phyloP scores from a whole-genome alignment of 2,797 vertebrate genomes.

The Botia almorhae region DNA sequence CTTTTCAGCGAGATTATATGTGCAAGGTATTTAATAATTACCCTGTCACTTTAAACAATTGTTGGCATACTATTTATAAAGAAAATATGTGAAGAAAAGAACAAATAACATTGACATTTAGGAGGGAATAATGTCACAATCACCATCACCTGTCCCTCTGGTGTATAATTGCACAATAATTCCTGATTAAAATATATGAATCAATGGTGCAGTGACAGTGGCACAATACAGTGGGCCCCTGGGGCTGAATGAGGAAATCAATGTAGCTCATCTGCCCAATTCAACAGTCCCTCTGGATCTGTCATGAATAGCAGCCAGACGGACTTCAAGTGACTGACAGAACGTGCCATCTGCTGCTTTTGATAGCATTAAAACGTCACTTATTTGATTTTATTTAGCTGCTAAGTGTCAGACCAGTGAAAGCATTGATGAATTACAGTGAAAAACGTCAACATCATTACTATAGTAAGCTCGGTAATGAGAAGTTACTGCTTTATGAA shows the following conservation, averaged over 20 bases:
- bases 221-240: conserved; percentile 55
- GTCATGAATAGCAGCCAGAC: conserved; percentile 48
- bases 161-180: conserved; percentile 59
- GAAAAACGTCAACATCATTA: not conserved
- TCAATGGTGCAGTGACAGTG: conserved; percentile 52
- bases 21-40: conserved; percentile 33
- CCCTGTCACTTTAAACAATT: conserved; percentile 42
- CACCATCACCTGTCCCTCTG: conserved; percentile 44
- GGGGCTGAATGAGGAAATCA: conserved; percentile 57
- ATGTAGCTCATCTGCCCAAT: conserved; percentile 62
- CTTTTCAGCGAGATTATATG: conserved; percentile 20
- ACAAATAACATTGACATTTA: conserved; percentile 50
- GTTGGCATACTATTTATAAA: conserved; percentile 26
- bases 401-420: not conserved
- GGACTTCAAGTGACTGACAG: conserved; percentile 37
- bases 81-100: not conserved
- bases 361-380: conserved; percentile 46
- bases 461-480: not conserved
- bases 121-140: conserved; percentile 27
- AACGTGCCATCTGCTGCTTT: conserved; percentile 59
- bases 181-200: conserved; percentile 57
- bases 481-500: not conserved
- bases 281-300: conserved; percentile 48
- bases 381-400: conserved; percentile 8
- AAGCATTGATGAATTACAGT: conserved; percentile 20